A percentile compares a stretch with the other conserved stretches of the same genome.
These are phyloP conservation scores for Erinaceus europaeus DNA, from an alignment of 2,113 vertebrate genomes.

Conservation along the genomic window DNA sequence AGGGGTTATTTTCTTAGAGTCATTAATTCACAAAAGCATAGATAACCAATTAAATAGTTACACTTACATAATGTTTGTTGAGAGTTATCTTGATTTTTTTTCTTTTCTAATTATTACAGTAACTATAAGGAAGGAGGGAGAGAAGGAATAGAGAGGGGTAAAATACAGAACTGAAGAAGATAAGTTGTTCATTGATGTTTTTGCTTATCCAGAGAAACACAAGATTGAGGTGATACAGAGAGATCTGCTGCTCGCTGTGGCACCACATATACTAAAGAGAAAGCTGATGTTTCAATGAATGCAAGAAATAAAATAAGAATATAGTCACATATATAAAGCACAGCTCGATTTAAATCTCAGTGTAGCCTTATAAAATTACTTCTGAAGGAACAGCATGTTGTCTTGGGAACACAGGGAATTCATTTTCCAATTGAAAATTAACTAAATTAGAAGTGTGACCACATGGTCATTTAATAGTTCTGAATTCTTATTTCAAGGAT, in stretches of 20 bases:
- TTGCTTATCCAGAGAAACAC: neutral
- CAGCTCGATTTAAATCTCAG: constrained; percentile 6
- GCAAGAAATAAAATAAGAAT: neutral
- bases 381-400: neutral
- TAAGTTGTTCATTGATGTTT: no score
- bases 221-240: neutral
- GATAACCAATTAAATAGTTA: neutral
- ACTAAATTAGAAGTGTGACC: neutral
- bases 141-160: no score
- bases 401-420: constrained; percentile 15
- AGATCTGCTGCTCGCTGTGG: no score
- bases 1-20: neutral
- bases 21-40: neutral
- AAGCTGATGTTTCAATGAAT: neutral
- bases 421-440: constrained; percentile 26
- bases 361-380: constrained; percentile 14
- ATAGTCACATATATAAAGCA: neutral
- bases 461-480: neutral
- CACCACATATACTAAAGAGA: no score
- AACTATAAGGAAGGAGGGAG: neutral
- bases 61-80: neutral
- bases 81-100: neutral
- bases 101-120: neutral
- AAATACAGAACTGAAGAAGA: no score
- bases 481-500: constrained; percentile 34